These are phyloP conservation scores for Drosophila nannoptera DNA, from an alignment of 1,140 invertebrate genomes.

Conservation along the genomic window DNA sequence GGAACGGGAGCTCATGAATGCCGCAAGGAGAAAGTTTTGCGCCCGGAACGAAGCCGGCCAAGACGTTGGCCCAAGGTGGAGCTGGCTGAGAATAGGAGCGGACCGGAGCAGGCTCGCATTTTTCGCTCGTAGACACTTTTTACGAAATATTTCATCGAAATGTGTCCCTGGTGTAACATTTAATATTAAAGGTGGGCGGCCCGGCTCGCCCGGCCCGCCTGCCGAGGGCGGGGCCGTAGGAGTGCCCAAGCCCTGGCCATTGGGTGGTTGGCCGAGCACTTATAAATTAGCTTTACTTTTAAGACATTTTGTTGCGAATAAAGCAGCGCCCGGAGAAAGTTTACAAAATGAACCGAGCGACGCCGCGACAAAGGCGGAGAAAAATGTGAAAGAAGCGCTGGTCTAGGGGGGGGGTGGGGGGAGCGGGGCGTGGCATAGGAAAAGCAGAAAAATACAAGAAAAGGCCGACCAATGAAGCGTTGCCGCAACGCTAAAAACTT, in stretches of 20 bases:
- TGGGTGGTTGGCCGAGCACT: conserved; percentile 34
- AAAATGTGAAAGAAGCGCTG: conserved; percentile 17
- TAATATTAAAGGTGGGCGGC: conserved; percentile 77
- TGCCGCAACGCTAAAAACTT: conserved; percentile 63
- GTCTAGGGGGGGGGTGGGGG: conserved; percentile 11
- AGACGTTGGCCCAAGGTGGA: conserved; percentile 51
- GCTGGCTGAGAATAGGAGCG: conserved; percentile 46
- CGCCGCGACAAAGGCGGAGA: conserved; percentile 43
- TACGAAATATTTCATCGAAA: conserved; percentile 79
- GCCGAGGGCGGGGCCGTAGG: conserved; percentile 15
- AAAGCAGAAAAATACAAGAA: conserved; percentile 38
- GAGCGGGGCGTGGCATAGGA: conserved; percentile 16
- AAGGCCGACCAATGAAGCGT: conserved; percentile 61
- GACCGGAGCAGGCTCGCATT: conserved; percentile 45
- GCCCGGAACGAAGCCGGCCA: conserved; percentile 47
- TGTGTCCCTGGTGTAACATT: conserved; percentile 79
- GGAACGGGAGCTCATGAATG: conserved; percentile 46
- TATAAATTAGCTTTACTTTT: conserved; percentile 78
- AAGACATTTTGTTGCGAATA: conserved; percentile 78
- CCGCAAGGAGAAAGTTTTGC: conserved; percentile 75
- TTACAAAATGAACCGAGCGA: conserved; percentile 56
- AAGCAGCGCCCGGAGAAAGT: conserved; percentile 66
- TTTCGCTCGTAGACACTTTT: conserved; percentile 78
- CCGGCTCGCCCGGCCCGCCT: background rate
- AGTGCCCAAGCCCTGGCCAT: conserved; percentile 13